phyloP scores from a whole-genome alignment of 1,140 invertebrate genomes.

The Sarcophaga peregrina region DNA sequence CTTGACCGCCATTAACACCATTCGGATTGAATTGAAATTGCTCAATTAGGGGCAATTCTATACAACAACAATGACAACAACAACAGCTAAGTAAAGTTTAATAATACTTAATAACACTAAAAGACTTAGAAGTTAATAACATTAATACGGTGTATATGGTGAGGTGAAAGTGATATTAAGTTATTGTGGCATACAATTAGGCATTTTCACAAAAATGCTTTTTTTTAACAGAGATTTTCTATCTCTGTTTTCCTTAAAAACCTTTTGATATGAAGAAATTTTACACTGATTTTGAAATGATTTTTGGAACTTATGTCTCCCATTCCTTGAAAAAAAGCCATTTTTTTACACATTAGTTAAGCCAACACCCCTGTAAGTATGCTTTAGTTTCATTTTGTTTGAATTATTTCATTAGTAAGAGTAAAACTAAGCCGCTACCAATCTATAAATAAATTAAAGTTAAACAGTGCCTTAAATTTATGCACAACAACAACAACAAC shows the following conservation, averaged over 20 bases:
- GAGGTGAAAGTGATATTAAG: conserved; percentile 1
- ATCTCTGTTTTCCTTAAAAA: not conserved
- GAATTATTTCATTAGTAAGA: not conserved
- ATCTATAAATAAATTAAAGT: conserved; percentile 1
- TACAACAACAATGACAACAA: not conserved
- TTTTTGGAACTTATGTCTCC: too few species aligned
- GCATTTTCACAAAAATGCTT: not conserved
- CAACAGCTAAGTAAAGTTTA: not conserved
- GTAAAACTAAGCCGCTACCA: not conserved
- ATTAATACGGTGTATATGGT: not conserved
- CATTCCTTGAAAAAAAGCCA: too few species aligned
- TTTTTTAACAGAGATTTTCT: not conserved
- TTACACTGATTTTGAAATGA: conserved; percentile 2
- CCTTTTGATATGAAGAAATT: not conserved
- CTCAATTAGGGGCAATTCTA: conserved; percentile 74
- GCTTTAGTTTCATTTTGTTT: not conserved
- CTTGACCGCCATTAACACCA: conserved; percentile 75
- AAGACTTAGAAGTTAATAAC: not conserved
- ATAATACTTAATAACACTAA: not conserved
- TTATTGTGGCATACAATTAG: not conserved
- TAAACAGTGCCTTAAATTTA: not conserved
- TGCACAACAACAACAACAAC: not conserved
- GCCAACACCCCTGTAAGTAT: conserved; percentile 30
- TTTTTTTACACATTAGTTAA: conserved; percentile 14
- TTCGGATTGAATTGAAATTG: conserved; percentile 76